Evolutionary conservation across 2,113 vertebrate species (phyloP), one percentile per base, ranked within the genome.

Genomic region (Thunnus thynnus): DNA sequence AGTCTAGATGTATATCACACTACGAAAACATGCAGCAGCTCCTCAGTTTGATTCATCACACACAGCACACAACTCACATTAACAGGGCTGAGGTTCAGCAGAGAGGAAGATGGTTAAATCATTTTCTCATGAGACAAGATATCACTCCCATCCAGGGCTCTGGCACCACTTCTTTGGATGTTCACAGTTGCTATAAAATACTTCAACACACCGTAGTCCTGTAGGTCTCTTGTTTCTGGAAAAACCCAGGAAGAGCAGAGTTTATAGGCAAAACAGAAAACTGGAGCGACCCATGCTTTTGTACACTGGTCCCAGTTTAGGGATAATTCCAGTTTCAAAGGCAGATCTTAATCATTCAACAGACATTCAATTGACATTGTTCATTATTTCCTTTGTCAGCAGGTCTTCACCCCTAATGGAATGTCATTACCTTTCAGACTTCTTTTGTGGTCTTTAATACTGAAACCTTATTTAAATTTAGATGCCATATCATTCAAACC

Each of bases 101-200:
- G 44, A 71, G 32, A 75, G 57, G 61, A 12, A 16, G 58, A 56
- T 78, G 83, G 69, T 86, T 85, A 76, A 89, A 88, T 85, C 72
- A 78, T 85, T 87, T 68, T 55, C 72, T 76, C 73, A 60, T 57
- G 78, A 87, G 82, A 84, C 82, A 71, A 77, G 56, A 57, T 74
- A 76, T 83, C 52, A 51, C 66, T 83, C 80, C 74, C 58, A 74
- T 78, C 80, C 88, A 80, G 66, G 77, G 36, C 65, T 58, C 74
- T 85, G 83, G 78, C 74, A 48, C 44, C 36, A 48, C 16, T 50
- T 73, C 70, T 84, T 68, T 47, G 57, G 66, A 80, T 32, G 58
- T 79, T 77, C 66, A 68, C 56, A 73, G 63, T 64, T n/a, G 32
- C 63, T 56, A 61, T 83, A 58, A 88, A 91, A 80, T 67, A 69